Percentiles rank a stretch among this genome's conserved stretches.
Conservation (phyloP, 2,797 vertebrate genomes). For the Zenarchopterus dispar region DNA sequence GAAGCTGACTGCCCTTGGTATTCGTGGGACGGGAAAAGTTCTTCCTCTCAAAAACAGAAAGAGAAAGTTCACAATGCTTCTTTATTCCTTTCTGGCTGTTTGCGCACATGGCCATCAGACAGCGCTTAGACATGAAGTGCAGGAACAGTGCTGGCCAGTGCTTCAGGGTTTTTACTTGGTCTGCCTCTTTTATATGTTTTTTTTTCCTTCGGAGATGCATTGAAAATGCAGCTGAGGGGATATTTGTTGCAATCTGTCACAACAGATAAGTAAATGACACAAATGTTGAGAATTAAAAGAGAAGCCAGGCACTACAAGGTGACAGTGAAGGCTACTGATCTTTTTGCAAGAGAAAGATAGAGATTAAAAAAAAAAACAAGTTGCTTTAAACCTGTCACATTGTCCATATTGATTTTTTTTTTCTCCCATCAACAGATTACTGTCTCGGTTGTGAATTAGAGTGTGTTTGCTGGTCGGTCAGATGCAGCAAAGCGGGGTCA, state of each 20-base stretch:
- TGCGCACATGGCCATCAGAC: constrained; percentile 50
- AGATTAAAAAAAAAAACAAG: too few relatives aligned
- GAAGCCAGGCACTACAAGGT: constrained; percentile 22
- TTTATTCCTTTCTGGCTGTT: constrained; percentile 52
- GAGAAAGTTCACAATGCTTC: constrained; percentile 68
- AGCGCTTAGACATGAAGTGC: constrained; percentile 46
- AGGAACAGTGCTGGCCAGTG: constrained; percentile 23
- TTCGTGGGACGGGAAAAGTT: constrained; percentile 76
- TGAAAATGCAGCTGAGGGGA: constrained; percentile 31
- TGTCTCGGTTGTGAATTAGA: constrained; percentile 48
- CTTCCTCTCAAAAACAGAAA: constrained; percentile 75
- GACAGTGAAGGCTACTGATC: constrained; percentile 25
- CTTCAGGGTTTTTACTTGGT: constrained; percentile 54
- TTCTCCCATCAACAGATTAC: constrained; percentile 46
- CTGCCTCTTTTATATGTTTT: constrained; percentile 45
- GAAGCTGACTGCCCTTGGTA: constrained; percentile 77
- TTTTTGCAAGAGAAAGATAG: constrained; percentile 1
- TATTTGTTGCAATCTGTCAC: constrained; percentile 44
- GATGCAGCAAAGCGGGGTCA: constrained; percentile 43
- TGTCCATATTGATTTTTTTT: constrained; percentile 48
- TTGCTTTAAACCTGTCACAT: constrained; percentile 41
- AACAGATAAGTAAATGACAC: constrained; percentile 48
- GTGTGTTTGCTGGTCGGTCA: constrained; percentile 37
- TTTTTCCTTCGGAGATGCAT: constrained; percentile 34
- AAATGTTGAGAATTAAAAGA: constrained; percentile 17